These are phyloP conservation scores for Eira barbara DNA, from an alignment of 2,113 vertebrate genomes.

Conservation along the genomic window DNA sequence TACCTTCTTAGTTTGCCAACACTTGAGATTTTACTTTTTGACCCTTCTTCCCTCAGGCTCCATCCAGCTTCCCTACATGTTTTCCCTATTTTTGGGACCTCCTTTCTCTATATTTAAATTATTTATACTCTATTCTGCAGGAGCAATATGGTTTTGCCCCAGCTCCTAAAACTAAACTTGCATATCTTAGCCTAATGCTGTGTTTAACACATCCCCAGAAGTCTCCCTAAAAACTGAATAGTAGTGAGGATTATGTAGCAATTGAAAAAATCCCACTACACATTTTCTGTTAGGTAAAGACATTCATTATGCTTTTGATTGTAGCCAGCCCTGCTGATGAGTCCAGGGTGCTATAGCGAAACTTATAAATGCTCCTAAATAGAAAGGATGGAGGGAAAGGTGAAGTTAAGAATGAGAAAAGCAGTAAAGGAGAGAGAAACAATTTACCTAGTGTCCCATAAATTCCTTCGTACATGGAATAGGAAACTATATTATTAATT, in stretches of 20 bases:
- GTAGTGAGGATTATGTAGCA: background rate
- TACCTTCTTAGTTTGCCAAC: background rate
- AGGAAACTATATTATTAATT: background rate
- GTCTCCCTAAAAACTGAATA: background rate
- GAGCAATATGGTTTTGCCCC: background rate
- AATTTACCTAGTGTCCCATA: background rate
- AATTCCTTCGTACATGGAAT: background rate
- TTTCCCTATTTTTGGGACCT: background rate
- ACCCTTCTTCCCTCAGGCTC: background rate
- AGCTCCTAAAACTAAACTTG: background rate
- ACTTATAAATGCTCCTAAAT: background rate
- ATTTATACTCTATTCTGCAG: background rate
- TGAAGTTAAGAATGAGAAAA: conserved; percentile 3
- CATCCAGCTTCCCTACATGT: background rate
- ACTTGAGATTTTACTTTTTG: background rate
- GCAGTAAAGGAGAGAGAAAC: background rate
- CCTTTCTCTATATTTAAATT: background rate
- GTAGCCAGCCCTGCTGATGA: background rate
- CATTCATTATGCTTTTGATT: background rate
- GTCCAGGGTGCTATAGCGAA: background rate
- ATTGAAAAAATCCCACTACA: background rate
- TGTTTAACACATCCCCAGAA: background rate
- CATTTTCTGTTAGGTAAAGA: background rate
- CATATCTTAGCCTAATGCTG: background rate
- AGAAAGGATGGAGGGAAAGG: background rate